Percentiles rank a stretch among this genome's conserved stretches.
These are phyloP conservation scores for Augochlorella aurata DNA, from an alignment of 2,888 invertebrate species.

Conservation along the genomic window DNA sequence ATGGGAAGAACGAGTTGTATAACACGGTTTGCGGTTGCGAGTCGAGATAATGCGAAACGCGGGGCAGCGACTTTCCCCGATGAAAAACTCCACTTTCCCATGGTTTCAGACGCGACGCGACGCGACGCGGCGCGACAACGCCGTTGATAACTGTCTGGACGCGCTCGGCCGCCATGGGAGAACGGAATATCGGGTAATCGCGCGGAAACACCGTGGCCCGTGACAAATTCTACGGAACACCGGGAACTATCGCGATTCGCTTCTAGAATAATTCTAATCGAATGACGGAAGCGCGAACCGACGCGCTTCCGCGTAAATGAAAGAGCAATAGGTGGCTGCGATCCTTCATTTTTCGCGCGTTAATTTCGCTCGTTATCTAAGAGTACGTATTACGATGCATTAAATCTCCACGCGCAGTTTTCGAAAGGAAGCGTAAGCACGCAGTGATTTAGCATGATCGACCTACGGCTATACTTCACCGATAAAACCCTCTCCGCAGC, in stretches of 20 bases:
- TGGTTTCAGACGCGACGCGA: background rate
- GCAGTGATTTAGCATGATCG: too few species aligned
- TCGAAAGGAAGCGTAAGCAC: too few species aligned
- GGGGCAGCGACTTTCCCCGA: constrained; percentile 25
- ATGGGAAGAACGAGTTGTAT: constrained; percentile 16
- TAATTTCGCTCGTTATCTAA: too few species aligned
- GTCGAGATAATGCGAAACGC: constrained; percentile 26
- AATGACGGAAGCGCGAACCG: too few species aligned
- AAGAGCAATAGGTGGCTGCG: too few species aligned
- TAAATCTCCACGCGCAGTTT: too few species aligned
- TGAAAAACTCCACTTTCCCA: constrained; percentile 36
- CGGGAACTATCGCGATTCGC: too few species aligned
- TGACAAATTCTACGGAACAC: too few species aligned
- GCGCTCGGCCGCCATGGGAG: background rate
- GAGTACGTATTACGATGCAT: too few species aligned
- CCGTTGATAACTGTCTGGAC: background rate
- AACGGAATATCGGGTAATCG: background rate
- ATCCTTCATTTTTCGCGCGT: too few species aligned
- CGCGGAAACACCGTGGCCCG: background rate
- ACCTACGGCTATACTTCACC: background rate
- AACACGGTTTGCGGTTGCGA: constrained; percentile 16
- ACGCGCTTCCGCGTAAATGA: too few species aligned
- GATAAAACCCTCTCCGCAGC: background rate
- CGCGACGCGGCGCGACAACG: background rate
- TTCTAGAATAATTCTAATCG: too few species aligned